Base-by-base conservation (phyloP, 2,797 vertebrate genomes). In the Pangasius krempfi region DNA sequence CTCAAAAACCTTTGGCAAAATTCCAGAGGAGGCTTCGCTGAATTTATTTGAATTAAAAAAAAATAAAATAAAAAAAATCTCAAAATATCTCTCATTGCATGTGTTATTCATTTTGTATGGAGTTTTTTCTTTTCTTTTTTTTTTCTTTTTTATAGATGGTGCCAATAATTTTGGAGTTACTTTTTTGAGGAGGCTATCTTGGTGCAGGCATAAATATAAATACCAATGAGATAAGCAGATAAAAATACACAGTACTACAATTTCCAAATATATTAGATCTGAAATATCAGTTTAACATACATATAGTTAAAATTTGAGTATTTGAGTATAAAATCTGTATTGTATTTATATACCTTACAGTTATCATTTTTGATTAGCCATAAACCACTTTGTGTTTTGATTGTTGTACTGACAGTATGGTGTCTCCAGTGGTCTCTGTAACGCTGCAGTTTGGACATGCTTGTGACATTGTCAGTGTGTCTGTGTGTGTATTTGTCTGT, bases 401-500 rank as follows among this genome's bases (percentile, higher is more conserved):
- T 60, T 13, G 27, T 27, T 27, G 30, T 27, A 40, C 27, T 27
- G 22, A 37, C 20, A 81, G 16, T 81, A 27, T 44, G 5, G 79
- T 60, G n/a, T 90, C 85, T 56, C 58, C 88, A 88, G 86, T 88
- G 84, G 88, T 81, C 81, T 80, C 40, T 80, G 27, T 47, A 68
- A 52, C 40, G 37, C 80, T 86, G 76, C 60, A 0, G 54, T 90
- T 76, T 37, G 54, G 84, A 70, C 52, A 84, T 87, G 73, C 27
- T 40, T 80, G 66, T 86, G 73, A 54, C 82, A 85, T 87, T 88
- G 87, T 90, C 86, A 88, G 81, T 91, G 84, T 91, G 84, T 91
- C 81, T 79, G 37, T 78, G 85, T 91, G 50, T 87, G 50, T 87
- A 72, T 87, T 62, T 91, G 86, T 93, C 90, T 92, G 87, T 92